phyloP scores from a whole-genome alignment of 2,113 vertebrate genomes.

The Pungitius pungitius region DNA sequence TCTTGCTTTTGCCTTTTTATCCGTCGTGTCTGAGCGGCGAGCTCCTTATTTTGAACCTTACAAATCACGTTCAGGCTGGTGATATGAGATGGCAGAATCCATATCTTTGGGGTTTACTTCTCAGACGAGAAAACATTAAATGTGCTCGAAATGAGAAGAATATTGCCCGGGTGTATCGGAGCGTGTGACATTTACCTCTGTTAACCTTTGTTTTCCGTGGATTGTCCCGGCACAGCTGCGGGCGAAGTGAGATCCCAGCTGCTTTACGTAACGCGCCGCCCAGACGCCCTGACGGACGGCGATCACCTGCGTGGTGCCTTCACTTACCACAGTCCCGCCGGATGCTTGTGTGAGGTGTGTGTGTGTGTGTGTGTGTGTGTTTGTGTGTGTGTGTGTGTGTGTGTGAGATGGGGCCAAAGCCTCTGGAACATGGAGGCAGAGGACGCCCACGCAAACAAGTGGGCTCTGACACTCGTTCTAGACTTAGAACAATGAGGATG shows the following conservation, averaged over 20 bases:
- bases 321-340: neutral
- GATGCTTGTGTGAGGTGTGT: slow-evolving; percentile 27
- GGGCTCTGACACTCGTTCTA: slow-evolving; percentile 70
- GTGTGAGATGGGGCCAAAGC: slow-evolving; percentile 51
- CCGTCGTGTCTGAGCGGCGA: neutral
- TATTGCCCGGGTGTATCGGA: slow-evolving; percentile 8
- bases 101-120: slow-evolving; percentile 11
- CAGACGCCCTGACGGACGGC: slow-evolving; percentile 22
- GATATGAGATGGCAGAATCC: slow-evolving; percentile 11
- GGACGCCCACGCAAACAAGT: slow-evolving; percentile 72
- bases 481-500: slow-evolving; percentile 75
- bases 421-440: slow-evolving; percentile 48
- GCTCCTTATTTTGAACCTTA: slow-evolving; percentile 11
- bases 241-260: slow-evolving; percentile 36
- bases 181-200: slow-evolving; percentile 31
- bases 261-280: slow-evolving; percentile 19
- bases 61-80: slow-evolving; percentile 13
- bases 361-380: too few species aligned
- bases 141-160: slow-evolving; percentile 14
- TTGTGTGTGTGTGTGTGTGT: slow-evolving; percentile 7
- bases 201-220: slow-evolving; percentile 37
- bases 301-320: slow-evolving; percentile 38
- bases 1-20: neutral
- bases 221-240: slow-evolving; percentile 33
- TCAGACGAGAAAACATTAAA: neutral